Conservation (phyloP, 2,113 vertebrate species). For the Pseudorasbora parva region DNA sequence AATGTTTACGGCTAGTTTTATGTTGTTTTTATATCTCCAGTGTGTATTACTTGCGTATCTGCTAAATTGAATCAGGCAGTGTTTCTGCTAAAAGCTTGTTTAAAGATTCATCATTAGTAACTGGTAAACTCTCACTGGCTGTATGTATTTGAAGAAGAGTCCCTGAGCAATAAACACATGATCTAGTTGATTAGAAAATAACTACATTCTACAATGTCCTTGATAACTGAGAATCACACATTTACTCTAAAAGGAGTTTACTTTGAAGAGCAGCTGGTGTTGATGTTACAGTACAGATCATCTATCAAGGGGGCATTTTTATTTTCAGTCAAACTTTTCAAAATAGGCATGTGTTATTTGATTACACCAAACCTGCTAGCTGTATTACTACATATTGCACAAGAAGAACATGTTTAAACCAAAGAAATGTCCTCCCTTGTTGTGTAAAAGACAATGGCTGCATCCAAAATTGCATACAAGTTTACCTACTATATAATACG, state of each 20-base stretch:
- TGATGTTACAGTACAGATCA: no score
- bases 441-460: no score
- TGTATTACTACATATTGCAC: no score
- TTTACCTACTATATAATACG: no score
- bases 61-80: slow-evolving; percentile 42
- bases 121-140: slow-evolving; percentile 37
- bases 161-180: neutral
- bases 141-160: neutral
- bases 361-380: no score
- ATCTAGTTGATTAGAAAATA: slow-evolving; percentile 11
- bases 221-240: neutral
- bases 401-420: no score
- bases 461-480: no score
- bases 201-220: neutral
- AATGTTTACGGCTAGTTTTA: slow-evolving; percentile 48
- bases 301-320: no score
- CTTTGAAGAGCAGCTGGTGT: neutral
- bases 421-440: no score
- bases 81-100: slow-evolving; percentile 42
- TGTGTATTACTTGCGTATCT: slow-evolving; percentile 46
- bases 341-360: no score
- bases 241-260: neutral
- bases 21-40: slow-evolving; percentile 34
- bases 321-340: no score
- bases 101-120: slow-evolving; percentile 45